These are phyloP conservation scores for Pangasius larnaudii DNA, from an alignment of 2,797 vertebrate species.

Conservation along the genomic window DNA sequence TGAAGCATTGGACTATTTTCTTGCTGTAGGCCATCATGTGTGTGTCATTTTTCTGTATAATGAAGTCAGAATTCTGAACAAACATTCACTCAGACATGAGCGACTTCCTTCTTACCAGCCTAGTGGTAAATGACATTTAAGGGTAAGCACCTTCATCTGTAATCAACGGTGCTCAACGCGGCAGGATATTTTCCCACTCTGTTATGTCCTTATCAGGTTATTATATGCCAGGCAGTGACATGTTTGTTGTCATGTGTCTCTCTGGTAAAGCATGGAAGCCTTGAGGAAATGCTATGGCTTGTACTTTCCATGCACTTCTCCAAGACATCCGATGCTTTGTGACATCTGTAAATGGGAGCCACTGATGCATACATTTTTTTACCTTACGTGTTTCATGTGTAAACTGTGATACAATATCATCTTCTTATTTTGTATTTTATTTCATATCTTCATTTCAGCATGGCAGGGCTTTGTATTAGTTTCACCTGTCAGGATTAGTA, in stretches of 20 bases:
- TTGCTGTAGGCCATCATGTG: conserved; percentile 2
- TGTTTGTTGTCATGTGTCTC: conserved; percentile 27
- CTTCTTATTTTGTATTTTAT: background rate
- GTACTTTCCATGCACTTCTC: background rate
- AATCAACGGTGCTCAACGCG: background rate
- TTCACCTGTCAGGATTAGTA: conserved; percentile 1
- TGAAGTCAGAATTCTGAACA: background rate
- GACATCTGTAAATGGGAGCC: background rate
- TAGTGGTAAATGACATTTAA: conserved; percentile 19
- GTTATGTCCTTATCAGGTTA: background rate
- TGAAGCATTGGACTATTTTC: conserved; percentile 1
- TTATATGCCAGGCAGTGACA: conserved; percentile 16
- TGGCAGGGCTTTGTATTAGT: background rate
- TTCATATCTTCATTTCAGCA: background rate
- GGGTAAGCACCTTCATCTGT: background rate
- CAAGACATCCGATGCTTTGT: background rate
- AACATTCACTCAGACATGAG: background rate
- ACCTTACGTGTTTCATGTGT: background rate
- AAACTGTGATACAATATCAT: background rate
- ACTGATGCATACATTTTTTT: background rate
- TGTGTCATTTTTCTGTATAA: background rate
- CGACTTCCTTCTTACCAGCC: background rate
- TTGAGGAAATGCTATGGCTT: background rate
- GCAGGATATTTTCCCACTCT: background rate
- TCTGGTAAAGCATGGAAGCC: background rate